Base-by-base conservation (phyloP, 2,888 invertebrate species). In the Lasius platythorax region DNA sequence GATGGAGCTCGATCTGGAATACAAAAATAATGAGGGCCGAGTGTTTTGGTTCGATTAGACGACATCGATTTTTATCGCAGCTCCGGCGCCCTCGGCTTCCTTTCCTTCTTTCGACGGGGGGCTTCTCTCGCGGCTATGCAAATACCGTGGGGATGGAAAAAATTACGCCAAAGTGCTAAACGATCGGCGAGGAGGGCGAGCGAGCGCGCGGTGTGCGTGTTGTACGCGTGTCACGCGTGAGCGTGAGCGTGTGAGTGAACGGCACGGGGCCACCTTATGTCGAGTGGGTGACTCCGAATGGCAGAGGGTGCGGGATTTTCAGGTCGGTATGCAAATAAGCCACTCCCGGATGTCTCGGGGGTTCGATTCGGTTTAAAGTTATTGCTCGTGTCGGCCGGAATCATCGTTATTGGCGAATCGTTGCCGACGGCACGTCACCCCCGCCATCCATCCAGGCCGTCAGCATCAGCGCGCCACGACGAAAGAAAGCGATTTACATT, bases 101-200 rank as follows among this genome's bases (percentile, higher is more conserved):
- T 61, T 75, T 85, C 82, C 79, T 85, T 84, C 78, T 61, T 85
- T 82, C 83, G 64, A 70, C 28, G 82, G 84, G 89, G 89, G 75
- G 81, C 63, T 61, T 53, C 81, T 63, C 83, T 91, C 89, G 92
- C 87, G 91, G 91, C 93, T 94, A 94, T 94, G 94, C 94, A 94
- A 94, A 94, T 94, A 93, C 87, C 85, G 90, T 70, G 83, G 89
- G 90, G 90, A 86, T 88, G 89, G 91, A 93, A 94, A 94, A 94
- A 95, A 95, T 95, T 94, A 94, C 94, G 91, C 91, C 92, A 94
- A 94, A 95, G 94, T 95, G 95, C 94, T 95, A 95, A 95, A 95
- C 94, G 95, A 95, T 95, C 94, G 72, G 93, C 90, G 91, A 90
- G 89, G 88, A 90, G 88, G 86, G 86, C 87, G 89, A 83, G 86